A percentile compares a stretch with the other conserved stretches of the same genome.
Conservation (phyloP, 35 echinoderm and acorn worm species). For the Heliocidaris tuberculata region DNA sequence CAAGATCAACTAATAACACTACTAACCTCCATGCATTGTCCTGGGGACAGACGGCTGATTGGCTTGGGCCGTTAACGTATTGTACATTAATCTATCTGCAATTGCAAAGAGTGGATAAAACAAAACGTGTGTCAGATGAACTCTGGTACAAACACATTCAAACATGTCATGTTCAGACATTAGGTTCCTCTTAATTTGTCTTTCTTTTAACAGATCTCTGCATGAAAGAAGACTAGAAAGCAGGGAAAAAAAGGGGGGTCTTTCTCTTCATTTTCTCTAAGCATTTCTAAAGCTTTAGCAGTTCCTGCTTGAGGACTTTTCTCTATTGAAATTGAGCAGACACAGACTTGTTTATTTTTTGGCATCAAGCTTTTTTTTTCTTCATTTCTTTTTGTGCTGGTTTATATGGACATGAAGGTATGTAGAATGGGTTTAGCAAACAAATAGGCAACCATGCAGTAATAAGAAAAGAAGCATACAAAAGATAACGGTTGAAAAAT, state of each 20-base stretch:
- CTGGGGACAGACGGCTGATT: constrained; percentile 48
- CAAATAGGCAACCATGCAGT: not conserved
- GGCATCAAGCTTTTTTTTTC: not conserved
- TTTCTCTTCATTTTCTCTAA: not conserved
- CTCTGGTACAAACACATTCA: not conserved
- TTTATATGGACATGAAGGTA: not conserved
- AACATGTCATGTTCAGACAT: not conserved
- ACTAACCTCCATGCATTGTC: constrained; percentile 54
- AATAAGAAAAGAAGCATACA: not conserved
- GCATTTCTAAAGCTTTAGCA: not conserved
- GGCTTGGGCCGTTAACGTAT: constrained; percentile 52
- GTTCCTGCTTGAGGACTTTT: not conserved
- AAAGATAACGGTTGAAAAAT: not conserved
- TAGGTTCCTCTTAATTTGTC: not conserved
- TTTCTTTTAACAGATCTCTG: not conserved
- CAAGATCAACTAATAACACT: constrained; percentile 12
- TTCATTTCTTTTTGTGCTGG: not conserved
- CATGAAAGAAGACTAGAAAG: not conserved
- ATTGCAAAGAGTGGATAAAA: constrained; percentile 36
- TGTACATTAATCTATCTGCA: constrained; percentile 54
- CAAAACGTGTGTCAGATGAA: not conserved
- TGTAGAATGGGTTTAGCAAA: not conserved
- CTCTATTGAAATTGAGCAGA: not conserved
- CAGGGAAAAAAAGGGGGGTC: not conserved
- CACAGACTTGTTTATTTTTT: not conserved